Evolutionary conservation across 2,113 vertebrate genomes (phyloP), one percentile per base, ranked within the genome.

Genomic region (Silurus asotus): DNA sequence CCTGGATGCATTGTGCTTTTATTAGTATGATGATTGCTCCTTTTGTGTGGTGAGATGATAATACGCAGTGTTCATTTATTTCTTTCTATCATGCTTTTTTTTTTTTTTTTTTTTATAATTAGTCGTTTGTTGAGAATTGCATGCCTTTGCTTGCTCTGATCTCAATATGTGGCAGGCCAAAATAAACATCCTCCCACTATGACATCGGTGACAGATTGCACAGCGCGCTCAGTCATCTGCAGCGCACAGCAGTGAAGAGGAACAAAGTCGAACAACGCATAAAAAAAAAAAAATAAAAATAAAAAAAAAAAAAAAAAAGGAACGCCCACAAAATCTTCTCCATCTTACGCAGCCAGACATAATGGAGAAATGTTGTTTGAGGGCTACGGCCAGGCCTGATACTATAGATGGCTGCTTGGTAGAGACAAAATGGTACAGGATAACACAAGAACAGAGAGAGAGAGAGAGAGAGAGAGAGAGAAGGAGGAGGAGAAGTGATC

Each of bases 121-220:
- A 88, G 59, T 69, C 56, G 45, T 84, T 76, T 89, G 69, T 86
- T 69, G 87, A 79, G 84, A 86, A 86, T 86, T 81, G 81, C 84
- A 69, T 49, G 25, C 13, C 25, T 1, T 75, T 87, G 64, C 62
- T 75, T 19, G 37, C 86, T 80, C 83, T 87, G 86, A 90, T 90
- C 84, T 84, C 72, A 11, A 82, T 88, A 81, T 77, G 83, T 87
- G 83, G 87, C 77, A 76, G 81, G 45, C 89, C 83, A 90, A 86
- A 90, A 87, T 87, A 90, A 88, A 88, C 83, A 83, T 90, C 89
- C 89, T 81, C 85, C 89, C 85, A 83, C 85, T 28, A 85, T 58
- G 85, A 87, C 83, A 70, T 20, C 17, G 51, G 65, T 87, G 87
- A 85, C 87, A 88, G 89, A 87, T 88, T 87, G 87, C 83, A 83